These are phyloP conservation scores for Papilio glaucus DNA, from an alignment of 1,140 invertebrate genomes.

Conservation along the genomic window DNA sequence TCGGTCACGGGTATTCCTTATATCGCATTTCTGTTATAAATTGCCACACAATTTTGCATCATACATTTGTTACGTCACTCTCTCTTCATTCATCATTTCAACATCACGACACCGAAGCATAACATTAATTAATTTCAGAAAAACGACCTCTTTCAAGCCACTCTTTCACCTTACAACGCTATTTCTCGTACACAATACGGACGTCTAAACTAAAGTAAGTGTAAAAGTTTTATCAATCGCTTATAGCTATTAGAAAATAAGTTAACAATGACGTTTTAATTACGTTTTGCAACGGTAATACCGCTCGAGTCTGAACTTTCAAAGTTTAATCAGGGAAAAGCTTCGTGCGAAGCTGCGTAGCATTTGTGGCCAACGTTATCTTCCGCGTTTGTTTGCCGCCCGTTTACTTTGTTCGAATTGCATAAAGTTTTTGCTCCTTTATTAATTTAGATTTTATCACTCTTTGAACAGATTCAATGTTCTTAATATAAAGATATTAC, in stretches of 20 bases:
- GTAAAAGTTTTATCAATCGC: not conserved
- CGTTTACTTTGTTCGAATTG: constrained; percentile 12
- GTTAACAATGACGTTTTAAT: not conserved
- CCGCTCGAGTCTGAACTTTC: not conserved
- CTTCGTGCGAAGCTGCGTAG: not conserved
- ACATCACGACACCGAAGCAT: too few species aligned
- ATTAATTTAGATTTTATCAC: constrained; percentile 25
- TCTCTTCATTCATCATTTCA: too few species aligned
- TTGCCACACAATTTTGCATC: too few species aligned
- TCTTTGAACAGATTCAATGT: not conserved
- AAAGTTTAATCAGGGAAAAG: constrained; percentile 22
- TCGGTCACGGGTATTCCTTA: too few species aligned
- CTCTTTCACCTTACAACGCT: too few species aligned
- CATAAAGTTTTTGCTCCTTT: constrained; percentile 26
- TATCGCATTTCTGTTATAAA: too few species aligned
- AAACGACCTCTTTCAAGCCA: too few species aligned
- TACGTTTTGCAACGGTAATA: constrained; percentile 13
- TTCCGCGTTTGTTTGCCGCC: constrained; percentile 8
- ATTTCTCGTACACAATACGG: too few species aligned
- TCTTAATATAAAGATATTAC: not conserved
- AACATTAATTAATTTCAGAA: too few species aligned
- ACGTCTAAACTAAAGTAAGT: not conserved
- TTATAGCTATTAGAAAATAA: not conserved
- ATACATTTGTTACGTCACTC: too few species aligned
- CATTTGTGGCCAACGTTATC: not conserved